phyloP scores from a whole-genome alignment of 2,113 vertebrate species.

The Chascanopsetta lugubris region DNA sequence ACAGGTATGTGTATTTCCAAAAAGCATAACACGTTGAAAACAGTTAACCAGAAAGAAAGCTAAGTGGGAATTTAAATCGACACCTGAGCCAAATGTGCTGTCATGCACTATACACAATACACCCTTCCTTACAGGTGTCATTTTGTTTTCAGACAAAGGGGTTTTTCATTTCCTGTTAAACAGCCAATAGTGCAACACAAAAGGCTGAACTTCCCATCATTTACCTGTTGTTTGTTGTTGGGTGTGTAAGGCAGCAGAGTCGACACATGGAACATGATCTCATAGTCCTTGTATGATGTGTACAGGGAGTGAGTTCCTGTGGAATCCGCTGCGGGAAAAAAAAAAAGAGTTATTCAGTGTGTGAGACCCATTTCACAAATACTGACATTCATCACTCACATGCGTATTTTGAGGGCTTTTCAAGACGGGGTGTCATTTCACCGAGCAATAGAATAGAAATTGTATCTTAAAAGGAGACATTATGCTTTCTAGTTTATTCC shows the following conservation, averaged over 20 bases:
- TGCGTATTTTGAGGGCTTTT: constrained; percentile 20
- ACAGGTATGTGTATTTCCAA: neutral
- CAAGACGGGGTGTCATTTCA: constrained; percentile 43
- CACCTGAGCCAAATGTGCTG: neutral
- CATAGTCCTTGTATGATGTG: constrained; percentile 95
- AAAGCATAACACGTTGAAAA: neutral
- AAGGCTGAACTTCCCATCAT: neutral
- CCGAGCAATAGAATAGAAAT: too few species aligned
- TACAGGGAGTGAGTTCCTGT: constrained; percentile 95
- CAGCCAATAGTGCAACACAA: neutral
- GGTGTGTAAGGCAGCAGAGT: constrained; percentile 95
- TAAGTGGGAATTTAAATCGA: constrained; percentile 8
- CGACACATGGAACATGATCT: constrained; percentile 97
- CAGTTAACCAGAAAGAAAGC: constrained; percentile 12
- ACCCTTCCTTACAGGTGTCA: neutral
- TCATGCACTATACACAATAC: neutral
- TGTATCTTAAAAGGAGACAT: too few species aligned
- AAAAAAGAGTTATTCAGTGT: constrained; percentile 11
- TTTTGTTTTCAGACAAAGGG: constrained; percentile 7
- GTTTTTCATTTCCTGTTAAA: constrained; percentile 18
- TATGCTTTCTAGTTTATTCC: too few species aligned
- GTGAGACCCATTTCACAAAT: constrained; percentile 23
- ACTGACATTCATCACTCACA: constrained; percentile 38
- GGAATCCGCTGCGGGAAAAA: constrained; percentile 88
- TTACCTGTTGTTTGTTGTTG: constrained; percentile 97